Conservation (phyloP, 2,888 invertebrate genomes). For the Drosophila falleni region DNA sequence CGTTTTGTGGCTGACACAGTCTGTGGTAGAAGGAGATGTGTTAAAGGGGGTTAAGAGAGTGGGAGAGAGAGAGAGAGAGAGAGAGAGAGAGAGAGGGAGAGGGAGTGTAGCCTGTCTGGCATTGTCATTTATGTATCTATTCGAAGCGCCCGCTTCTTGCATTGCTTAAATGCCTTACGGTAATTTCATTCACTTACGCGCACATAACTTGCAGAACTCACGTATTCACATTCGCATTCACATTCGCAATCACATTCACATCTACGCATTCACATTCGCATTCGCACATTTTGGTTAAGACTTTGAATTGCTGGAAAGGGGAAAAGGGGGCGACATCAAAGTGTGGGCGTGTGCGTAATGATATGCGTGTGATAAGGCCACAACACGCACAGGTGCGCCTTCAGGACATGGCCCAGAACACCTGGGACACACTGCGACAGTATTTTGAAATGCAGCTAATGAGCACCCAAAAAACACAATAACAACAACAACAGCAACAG, state of each 20-base stretch:
- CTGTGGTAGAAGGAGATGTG: not conserved
- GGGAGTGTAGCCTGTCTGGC: conserved; percentile 55
- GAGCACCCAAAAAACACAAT: conserved; percentile 47
- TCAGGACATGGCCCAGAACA: conserved; percentile 40
- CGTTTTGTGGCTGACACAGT: conserved; percentile 65
- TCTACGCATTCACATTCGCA: conserved; percentile 75
- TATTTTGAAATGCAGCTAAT: conserved; percentile 74
- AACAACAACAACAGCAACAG: conserved; percentile 37
- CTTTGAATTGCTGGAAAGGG: not conserved
- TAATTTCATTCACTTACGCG: conserved; percentile 84
- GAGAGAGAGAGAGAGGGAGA: not conserved
- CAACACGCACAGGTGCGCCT: conserved; percentile 71
- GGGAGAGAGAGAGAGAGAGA: not conserved
- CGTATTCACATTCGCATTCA: conserved; percentile 82
- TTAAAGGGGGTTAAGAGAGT: not conserved
- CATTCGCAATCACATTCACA: conserved; percentile 62
- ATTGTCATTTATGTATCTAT: conserved; percentile 81
- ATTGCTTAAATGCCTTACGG: conserved; percentile 84
- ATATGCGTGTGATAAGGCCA: conserved; percentile 75
- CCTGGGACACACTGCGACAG: not conserved
- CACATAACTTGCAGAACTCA: conserved; percentile 84
- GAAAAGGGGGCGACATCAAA: conserved; percentile 39
- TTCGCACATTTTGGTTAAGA: conserved; percentile 42
- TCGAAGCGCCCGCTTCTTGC: conserved; percentile 69
- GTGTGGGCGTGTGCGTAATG: conserved; percentile 72